Evolutionary conservation across 2,113 vertebrate genomes (phyloP).

Genomic region (Corythaeola cristata): DNA sequence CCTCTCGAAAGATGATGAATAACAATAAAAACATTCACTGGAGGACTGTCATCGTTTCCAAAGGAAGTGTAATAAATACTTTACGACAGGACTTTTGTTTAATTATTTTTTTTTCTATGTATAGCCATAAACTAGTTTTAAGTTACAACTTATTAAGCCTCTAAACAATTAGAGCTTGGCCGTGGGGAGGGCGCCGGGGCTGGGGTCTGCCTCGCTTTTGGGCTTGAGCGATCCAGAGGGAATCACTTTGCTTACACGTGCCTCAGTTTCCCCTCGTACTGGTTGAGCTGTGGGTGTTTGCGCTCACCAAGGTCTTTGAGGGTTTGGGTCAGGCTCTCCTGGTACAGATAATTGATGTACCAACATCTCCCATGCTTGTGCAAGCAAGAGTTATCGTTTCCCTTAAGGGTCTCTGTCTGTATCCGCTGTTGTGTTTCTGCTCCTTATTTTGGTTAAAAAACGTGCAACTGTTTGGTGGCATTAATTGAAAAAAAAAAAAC

Average conservation of each 20-base stretch:
- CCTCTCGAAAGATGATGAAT: slow-evolving; percentile 68
- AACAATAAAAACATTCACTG: slow-evolving; percentile 70
- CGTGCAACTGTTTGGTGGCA: not conserved
- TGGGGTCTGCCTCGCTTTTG: not conserved
- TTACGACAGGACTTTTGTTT: slow-evolving; percentile 35
- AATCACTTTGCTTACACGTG: not conserved
- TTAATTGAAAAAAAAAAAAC: not conserved
- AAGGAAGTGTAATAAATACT: slow-evolving; percentile 69
- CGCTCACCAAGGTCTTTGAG: not conserved
- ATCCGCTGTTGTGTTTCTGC: not conserved
- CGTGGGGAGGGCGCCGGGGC: not conserved
- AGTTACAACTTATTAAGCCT: slow-evolving; percentile 64
- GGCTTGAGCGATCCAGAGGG: not conserved
- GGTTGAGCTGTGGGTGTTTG: not conserved
- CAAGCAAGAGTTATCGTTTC: not conserved
- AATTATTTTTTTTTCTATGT: not conserved
- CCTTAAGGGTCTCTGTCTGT: not conserved
- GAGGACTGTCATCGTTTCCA: slow-evolving; percentile 65
- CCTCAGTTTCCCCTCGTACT: not conserved
- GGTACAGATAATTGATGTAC: not conserved
- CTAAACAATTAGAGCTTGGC: slow-evolving; percentile 49
- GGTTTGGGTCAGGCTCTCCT: not conserved
- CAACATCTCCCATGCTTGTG: not conserved
- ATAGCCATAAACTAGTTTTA: slow-evolving; percentile 57
- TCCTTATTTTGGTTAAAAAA: not conserved